These are phyloP conservation scores for Copsychus sechellarum DNA, from an alignment of 2,113 vertebrate genomes.

Conservation along the genomic window DNA sequence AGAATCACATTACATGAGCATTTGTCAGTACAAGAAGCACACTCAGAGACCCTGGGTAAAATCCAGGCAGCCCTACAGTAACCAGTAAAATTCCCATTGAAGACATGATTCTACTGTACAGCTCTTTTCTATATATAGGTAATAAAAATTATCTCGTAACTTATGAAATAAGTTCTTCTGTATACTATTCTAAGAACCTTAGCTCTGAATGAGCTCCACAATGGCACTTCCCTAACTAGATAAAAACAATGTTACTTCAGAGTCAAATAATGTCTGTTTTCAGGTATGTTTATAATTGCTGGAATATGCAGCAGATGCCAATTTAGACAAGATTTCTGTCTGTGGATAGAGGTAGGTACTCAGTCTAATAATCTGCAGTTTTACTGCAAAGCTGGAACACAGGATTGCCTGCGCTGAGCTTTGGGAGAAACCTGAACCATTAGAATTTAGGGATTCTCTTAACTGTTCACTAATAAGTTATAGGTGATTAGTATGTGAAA, in stretches of 20 bases:
- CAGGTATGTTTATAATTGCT: not conserved
- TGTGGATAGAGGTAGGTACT: not conserved
- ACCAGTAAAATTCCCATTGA: not conserved
- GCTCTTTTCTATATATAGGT: not conserved
- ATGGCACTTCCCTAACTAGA: not conserved
- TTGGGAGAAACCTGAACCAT: not conserved
- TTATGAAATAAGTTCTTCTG: not conserved
- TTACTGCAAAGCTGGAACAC: not conserved
- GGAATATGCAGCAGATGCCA: not conserved
- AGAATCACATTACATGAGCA: not conserved
- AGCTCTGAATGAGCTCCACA: not conserved
- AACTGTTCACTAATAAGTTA: not conserved
- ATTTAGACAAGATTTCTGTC: not conserved
- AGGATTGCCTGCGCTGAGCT: not conserved
- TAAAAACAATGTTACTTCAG: not conserved
- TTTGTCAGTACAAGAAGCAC: not conserved
- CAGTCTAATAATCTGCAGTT: not conserved
- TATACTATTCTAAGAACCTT: not conserved
- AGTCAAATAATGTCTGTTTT: not conserved
- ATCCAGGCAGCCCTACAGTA: not conserved
- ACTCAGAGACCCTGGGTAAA: not conserved
- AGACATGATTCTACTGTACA: not conserved
- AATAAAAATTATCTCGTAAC: not conserved
- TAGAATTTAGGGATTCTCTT: not conserved
- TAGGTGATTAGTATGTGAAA: not conserved